Evolutionary conservation across 2,113 vertebrate genomes (phyloP), one percentile per base, ranked within the genome.

Genomic region (Pao palembangensis): DNA sequence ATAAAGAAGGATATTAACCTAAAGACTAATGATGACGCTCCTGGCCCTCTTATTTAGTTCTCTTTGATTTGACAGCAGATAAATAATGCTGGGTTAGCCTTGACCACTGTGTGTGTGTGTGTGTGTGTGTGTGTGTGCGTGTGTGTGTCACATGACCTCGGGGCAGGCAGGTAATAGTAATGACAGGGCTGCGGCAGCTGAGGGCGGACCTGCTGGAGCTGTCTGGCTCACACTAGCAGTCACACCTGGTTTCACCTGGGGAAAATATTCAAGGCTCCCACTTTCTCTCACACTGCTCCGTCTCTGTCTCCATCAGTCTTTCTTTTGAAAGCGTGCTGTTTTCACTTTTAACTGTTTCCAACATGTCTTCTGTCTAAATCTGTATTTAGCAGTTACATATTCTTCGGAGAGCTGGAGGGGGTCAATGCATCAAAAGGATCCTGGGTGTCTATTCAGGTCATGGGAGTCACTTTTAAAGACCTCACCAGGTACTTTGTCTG

Each of bases 211-310:
- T 66, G 63, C 64, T 55, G 51, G 70, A 73, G 51, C 68, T 62
- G 75, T 76, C 76, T 81, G 78, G 51, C 44, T 73, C 28, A 11
- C 43, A 28, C 55, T 72, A 19, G 21, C 51, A 13, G 54, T 73
- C 77, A 88, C 87, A 87, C 77, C 87, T 89, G 87, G 81, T 89
- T 86, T 82, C 42, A 80, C 77, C 78, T 6, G 28, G 21, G 34
- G 60, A 55, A 84, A 73, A 66, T 73, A 77, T 74, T 78, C 64
- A 48, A 21, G 18, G 20, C 23, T 75, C 47, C 54, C 49, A 82
- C 85, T 85, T 86, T 86, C 83, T 86, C 85, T 84, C 80, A 85
- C 71, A 43, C 71, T 48, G 71, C 31, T 5, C 48, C 52, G 52
- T 17, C 14, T 52, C 50, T 2, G 12, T 15, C 51, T 46, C 25